Conservation (phyloP, 1,140 invertebrate species). For the Hypothenemus hampei region DNA sequence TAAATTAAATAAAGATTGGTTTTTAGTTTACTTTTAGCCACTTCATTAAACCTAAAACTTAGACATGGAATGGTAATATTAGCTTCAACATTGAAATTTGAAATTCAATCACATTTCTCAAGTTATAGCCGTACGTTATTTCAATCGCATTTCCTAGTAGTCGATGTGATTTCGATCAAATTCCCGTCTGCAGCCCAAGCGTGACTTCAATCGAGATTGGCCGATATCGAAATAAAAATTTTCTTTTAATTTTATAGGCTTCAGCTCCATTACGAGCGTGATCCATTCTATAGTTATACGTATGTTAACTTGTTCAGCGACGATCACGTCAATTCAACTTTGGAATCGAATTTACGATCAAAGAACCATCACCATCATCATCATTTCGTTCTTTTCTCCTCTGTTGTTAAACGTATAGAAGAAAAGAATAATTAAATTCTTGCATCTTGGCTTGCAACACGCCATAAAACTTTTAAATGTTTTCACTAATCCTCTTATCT, state of each 20-base stretch:
- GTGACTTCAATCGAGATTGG: slow-evolving; percentile 20
- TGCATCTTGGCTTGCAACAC: slow-evolving; percentile 3
- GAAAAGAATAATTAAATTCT: not conserved
- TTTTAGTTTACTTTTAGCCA: not conserved
- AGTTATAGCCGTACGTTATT: slow-evolving; percentile 22
- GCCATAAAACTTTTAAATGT: slow-evolving; percentile 8
- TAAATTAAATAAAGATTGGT: too few relatives aligned
- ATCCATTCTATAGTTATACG: too few relatives aligned
- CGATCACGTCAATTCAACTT: too few relatives aligned
- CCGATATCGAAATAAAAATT: slow-evolving; percentile 21
- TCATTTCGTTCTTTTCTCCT: too few relatives aligned
- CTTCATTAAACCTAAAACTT: slow-evolving; percentile 12
- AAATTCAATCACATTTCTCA: slow-evolving; percentile 23
- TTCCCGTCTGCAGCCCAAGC: slow-evolving; percentile 11
- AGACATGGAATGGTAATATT: slow-evolving; percentile 14
- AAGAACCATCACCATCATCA: too few relatives aligned
- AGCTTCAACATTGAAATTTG: slow-evolving; percentile 15
- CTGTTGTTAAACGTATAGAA: too few relatives aligned
- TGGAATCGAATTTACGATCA: too few relatives aligned
- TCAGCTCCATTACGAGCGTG: slow-evolving; percentile 5
- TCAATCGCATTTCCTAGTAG: slow-evolving; percentile 25
- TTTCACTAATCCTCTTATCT: slow-evolving; percentile 15
- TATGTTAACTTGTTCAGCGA: too few relatives aligned
- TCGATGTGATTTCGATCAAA: slow-evolving; percentile 24
- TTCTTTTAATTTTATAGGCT: slow-evolving; percentile 22